These are phyloP conservation scores for Chrysotoxum bicinctum DNA, from an alignment of 2,888 invertebrate genomes.

Conservation along the genomic window DNA sequence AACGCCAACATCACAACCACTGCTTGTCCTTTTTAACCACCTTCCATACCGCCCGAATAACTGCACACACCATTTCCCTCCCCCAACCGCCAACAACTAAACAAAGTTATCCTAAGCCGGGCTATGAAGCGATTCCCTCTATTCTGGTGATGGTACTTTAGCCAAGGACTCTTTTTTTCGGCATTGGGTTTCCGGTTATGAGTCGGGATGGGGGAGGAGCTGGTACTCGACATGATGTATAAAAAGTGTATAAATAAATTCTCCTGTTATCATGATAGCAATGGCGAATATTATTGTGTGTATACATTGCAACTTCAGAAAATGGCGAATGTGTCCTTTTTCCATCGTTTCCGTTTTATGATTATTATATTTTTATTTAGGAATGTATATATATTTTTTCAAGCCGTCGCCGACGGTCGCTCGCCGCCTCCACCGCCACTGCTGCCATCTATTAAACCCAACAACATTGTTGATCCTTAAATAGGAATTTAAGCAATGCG, in stretches of 20 bases:
- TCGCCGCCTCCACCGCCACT: neutral
- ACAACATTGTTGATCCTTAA: slow-evolving; percentile 61
- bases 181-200: slow-evolving; percentile 41
- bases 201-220: too few relatives aligned
- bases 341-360: slow-evolving; percentile 36
- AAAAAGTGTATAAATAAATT: slow-evolving; percentile 28
- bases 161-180: slow-evolving; percentile 8
- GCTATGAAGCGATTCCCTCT: slow-evolving; percentile 24
- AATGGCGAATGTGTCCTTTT: slow-evolving; percentile 58
- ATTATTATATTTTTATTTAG: slow-evolving; percentile 45
- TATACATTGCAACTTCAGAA: slow-evolving; percentile 55
- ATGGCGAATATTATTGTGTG: slow-evolving; percentile 57
- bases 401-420: neutral
- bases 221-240: neutral
- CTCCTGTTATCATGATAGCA: slow-evolving; percentile 45
- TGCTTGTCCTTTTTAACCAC: slow-evolving; percentile 2
- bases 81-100: slow-evolving; percentile 25
- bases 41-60: neutral
- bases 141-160: slow-evolving; percentile 20
- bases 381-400: neutral
- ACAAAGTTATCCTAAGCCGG: slow-evolving; percentile 39
- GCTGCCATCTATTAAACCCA: neutral
- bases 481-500: slow-evolving; percentile 59
- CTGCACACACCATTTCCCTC: neutral
- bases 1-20: neutral